Percentiles rank a stretch among this genome's conserved stretches.
Evolutionary conservation across 2,888 invertebrate species (phyloP).

Genomic region (Sepioteuthis lessoniana): DNA sequence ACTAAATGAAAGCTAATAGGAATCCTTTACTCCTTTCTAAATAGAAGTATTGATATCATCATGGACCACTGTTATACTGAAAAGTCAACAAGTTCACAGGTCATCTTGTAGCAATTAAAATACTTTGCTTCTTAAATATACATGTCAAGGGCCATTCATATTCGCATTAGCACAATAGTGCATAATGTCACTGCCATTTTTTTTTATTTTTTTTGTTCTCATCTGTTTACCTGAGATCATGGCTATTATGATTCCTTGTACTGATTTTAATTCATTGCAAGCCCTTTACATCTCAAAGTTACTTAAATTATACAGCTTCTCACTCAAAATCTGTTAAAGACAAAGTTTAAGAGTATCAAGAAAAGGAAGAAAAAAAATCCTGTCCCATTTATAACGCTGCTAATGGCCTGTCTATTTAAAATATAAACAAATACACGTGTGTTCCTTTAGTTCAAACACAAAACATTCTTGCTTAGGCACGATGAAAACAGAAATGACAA

Average conservation of each 20-base stretch:
- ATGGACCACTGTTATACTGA: too few relatives aligned
- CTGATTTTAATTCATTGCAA: not conserved
- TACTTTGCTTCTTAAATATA: too few relatives aligned
- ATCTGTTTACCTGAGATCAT: not conserved
- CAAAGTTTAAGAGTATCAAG: not conserved
- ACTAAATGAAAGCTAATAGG: too few relatives aligned
- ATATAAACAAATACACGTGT: conserved; percentile 8
- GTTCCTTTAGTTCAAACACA: not conserved
- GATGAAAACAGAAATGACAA: not conserved
- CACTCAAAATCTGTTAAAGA: not conserved
- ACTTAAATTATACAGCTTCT: not conserved
- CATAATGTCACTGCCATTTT: not conserved
- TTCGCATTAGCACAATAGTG: not conserved
- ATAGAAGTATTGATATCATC: too few relatives aligned
- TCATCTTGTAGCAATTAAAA: too few relatives aligned
- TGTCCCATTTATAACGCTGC: not conserved
- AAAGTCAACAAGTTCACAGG: too few relatives aligned
- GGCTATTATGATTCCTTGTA: not conserved
- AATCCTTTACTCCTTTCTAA: too few relatives aligned
- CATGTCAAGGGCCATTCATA: not conserved
- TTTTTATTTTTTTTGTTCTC: not conserved
- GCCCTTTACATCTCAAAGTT: not conserved
- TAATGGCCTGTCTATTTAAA: conserved; percentile 33
- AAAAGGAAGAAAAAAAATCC: not conserved
- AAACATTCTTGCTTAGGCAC: not conserved